Conservation (phyloP, 2,888 invertebrate genomes). For the Ennomos erosarius region DNA sequence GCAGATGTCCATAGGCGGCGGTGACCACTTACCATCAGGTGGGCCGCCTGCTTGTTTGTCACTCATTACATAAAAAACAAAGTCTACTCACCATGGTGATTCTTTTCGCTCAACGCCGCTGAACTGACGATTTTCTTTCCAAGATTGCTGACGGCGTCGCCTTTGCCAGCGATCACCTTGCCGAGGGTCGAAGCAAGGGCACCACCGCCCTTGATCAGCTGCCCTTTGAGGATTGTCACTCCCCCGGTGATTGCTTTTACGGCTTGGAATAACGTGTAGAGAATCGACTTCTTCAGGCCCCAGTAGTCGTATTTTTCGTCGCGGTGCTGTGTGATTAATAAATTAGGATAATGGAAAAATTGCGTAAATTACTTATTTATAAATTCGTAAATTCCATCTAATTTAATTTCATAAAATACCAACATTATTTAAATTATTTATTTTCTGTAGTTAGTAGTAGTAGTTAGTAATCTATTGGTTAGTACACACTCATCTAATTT, state of each 20-base stretch:
- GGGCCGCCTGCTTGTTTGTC: too few species aligned
- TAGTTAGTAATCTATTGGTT: too few species aligned
- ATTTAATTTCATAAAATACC: too few species aligned
- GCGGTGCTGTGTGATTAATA: constrained; percentile 44
- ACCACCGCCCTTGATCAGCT: constrained; percentile 94
- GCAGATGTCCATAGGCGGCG: too few species aligned
- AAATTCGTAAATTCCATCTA: too few species aligned
- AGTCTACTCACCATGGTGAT: constrained; percentile 62
- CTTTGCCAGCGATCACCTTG: constrained; percentile 89
- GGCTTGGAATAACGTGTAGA: constrained; percentile 93
- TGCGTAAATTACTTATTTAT: neutral
- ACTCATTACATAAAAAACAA: constrained; percentile 5
- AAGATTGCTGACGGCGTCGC: constrained; percentile 91
- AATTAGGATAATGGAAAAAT: too few species aligned
- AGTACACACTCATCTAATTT: too few species aligned
- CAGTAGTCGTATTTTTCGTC: constrained; percentile 87
- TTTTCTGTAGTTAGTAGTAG: too few species aligned
- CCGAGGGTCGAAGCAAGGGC: constrained; percentile 76
- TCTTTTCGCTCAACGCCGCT: constrained; percentile 87
- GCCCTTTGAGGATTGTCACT: constrained; percentile 94
- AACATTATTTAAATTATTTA: too few species aligned
- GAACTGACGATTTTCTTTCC: constrained; percentile 92
- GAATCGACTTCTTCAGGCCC: constrained; percentile 92
- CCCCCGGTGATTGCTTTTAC: constrained; percentile 95
- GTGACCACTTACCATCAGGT: too few species aligned